Base-by-base conservation (phyloP, 2,797 vertebrate genomes). In the Pachyuromys duprasi region DNA sequence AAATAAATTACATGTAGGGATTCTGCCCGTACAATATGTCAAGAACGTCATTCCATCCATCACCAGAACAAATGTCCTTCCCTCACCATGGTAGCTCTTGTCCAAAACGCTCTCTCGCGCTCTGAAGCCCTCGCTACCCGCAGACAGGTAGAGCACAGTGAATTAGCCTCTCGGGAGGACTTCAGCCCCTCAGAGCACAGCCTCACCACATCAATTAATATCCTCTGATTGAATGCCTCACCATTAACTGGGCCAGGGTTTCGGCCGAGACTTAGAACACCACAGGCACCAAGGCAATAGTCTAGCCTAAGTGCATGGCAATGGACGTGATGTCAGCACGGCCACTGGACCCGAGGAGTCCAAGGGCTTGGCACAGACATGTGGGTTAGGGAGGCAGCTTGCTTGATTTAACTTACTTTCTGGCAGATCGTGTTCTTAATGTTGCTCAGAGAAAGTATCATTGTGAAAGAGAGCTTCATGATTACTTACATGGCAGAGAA, bases 141-240 rank as follows among this genome's bases (percentile, higher is more conserved):
- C 80, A 24, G 81, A 53, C 57, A 53, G 84, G 36, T 90, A 4
- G 67, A 70, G 82, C 78, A 0, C 67, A 17, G 55, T 13, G 91
- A 72, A 86, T 92, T 86, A 60, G 74, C 95, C 97, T 96, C 96
- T 74, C 86, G 18, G 89, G 93, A 95, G 97, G 96, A 75, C 39
- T 26, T 3, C 67, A 6, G 90, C 89, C 86, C 67, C 69, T 89
- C 93, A 24, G 91, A 93, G 89, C 79, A 24, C 57, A 63, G 5
- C 86, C 80, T 75, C 70, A 3, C 65, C 76, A n/a, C 55, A 7
- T 79, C 96, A 57, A 42, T 89, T 90, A 82, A 42, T 62, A 79
- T 90, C 14, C 90, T 90, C 55, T 81, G 88, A 80, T 22, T 26
- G 81, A 88, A 42, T 0, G 63, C 74, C 70, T 26, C 5, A 3